Conservation (phyloP, 2,113 vertebrate species). For the human (Homo sapiens) region GRCh38 chr22:44671501-44672000, state of each 20-base stretch:
- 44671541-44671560: background rate
- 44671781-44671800: background rate
- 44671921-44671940: background rate
- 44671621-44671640: background rate
- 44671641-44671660: background rate
- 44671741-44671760: background rate
- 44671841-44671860: background rate
- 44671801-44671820: background rate
- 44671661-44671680: fast-evolving
- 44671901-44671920: background rate
- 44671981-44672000: background rate
- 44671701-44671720: background rate
- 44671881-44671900: background rate
- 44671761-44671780: background rate
- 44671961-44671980: background rate
- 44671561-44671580: background rate
- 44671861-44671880: fast-evolving
- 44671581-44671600: background rate
- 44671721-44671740: background rate
- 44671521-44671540: background rate
- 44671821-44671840: background rate
- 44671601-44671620: background rate
- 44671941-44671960: background rate
- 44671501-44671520: background rate
- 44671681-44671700: too few species aligned